Percentiles rank a stretch among this genome's conserved stretches.
These are phyloP conservation scores for Hippolais icterina DNA, from an alignment of 2,113 vertebrate species.

Conservation along the genomic window DNA sequence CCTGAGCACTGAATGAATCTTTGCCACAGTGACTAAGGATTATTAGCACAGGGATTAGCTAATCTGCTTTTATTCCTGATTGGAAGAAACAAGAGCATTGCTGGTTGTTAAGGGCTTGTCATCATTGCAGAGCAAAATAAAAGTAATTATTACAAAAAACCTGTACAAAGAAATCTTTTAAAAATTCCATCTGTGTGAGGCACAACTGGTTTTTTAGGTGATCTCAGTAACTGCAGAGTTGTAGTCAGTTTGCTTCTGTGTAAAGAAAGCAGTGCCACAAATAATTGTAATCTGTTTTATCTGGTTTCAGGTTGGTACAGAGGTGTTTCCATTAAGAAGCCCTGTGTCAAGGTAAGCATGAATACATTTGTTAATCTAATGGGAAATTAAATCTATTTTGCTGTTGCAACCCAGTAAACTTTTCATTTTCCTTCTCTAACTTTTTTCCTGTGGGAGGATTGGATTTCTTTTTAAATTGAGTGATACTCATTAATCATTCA, in stretches of 20 bases:
- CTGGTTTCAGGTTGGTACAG: constrained; percentile 91
- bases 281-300: constrained; percentile 27
- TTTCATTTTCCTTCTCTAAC: not conserved
- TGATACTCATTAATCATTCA: not conserved
- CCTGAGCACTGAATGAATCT: not conserved
- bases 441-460: not conserved
- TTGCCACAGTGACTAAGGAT: not conserved
- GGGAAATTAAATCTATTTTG: not conserved
- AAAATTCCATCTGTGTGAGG: not conserved
- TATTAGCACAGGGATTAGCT: not conserved
- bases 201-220: not conserved
- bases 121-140: not conserved
- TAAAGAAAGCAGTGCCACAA: not conserved
- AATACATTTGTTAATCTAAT: not conserved
- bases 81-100: not conserved
- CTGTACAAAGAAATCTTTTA: not conserved
- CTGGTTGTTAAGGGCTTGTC: not conserved
- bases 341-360: constrained; percentile 86
- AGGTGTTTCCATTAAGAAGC: constrained; percentile 91
- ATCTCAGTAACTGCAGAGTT: not conserved
- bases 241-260: not conserved
- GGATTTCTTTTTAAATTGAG: not conserved
- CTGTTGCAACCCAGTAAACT: not conserved
- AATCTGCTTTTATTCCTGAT: not conserved
- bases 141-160: not conserved